Evolutionary conservation across 2,113 vertebrate genomes (phyloP), one percentile per base, ranked within the genome.

Genomic region (Pseudopodoces humilis): DNA sequence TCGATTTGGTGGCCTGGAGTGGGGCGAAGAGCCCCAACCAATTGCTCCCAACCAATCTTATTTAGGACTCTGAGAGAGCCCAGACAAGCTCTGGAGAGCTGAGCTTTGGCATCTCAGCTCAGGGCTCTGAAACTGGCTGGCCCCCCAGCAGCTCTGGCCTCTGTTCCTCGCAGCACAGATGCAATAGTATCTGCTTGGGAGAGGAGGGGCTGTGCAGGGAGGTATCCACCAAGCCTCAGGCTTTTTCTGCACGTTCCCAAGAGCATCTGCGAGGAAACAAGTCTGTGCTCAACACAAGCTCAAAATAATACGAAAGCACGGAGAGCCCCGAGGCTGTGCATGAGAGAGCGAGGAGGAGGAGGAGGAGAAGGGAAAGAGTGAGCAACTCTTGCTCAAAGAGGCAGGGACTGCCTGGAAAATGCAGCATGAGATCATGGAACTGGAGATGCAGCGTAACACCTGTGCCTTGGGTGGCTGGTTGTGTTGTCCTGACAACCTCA

Each of bases 401-500:
- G 87, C 78, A 74, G 76, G 35, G 75, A 63, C n/a, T 0, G 39
- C 86, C 81, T 83, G 95, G 96, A 94, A 96, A 91, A 67, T 22
- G 85, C 50, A 94, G 85, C 68, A 95, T 94, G 95, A 96, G 94
- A 8, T 96, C 94, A 96, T 95, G 92, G 93, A 96, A 95, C 79
- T 44, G 67, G 90, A 92, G 85, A 83, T 90, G 85, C 58, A 77
- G 85, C 0, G 1, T 47, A 81, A 88, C 3, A 96, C 87, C 79
- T 95, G 85, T 90, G 85, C 71, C 77, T 91, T 94, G 92, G 83
- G 89, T 95, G 93, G 94, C 86, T 94, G 82, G 22, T 70, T 50
- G 8, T 47, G 94, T 95, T 96, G 95, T 91, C 96, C 83, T 96
- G 96, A 86, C 96, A 95, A 96, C 94, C 58, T 60, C 1, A 30